Evolutionary conservation across 2,113 vertebrate species (phyloP).

Genomic region (Microtus montanus): DNA sequence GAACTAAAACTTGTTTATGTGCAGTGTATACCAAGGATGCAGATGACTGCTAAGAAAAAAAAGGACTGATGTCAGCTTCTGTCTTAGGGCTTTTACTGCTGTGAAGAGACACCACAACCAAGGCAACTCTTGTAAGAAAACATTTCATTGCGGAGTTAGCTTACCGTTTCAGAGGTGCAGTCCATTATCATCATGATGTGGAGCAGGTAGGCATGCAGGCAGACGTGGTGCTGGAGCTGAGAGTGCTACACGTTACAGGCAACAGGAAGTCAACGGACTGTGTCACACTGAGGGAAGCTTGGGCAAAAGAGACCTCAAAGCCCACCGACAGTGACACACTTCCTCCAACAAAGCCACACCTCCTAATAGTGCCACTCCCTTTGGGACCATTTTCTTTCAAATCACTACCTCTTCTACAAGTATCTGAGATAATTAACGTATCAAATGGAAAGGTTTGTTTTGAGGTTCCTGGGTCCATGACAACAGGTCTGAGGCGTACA

Average conservation of each 20-base stretch:
- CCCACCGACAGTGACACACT: too few relatives aligned
- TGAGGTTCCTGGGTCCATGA: not conserved
- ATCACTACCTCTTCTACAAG: too few relatives aligned
- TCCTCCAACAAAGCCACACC: too few relatives aligned
- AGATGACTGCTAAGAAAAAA: not conserved
- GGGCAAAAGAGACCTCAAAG: too few relatives aligned
- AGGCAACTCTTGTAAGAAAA: too few relatives aligned
- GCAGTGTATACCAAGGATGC: not conserved
- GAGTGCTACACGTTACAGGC: too few relatives aligned
- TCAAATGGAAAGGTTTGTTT: not conserved
- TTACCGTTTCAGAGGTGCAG: too few relatives aligned
- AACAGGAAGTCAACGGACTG: too few relatives aligned
- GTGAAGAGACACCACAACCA: not conserved
- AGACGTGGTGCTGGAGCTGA: not conserved
- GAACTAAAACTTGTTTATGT: not conserved
- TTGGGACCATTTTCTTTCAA: too few relatives aligned
- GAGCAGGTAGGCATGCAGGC: not conserved
- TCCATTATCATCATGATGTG: not conserved
- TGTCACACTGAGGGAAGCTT: too few relatives aligned
- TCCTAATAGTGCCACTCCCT: too few relatives aligned
- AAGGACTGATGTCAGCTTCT: not conserved
- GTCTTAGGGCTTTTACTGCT: not conserved
- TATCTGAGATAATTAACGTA: not conserved
- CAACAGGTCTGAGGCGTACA: not conserved
- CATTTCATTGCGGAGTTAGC: too few relatives aligned